Evolutionary conservation across 2,888 invertebrate genomes (phyloP).

Genomic region (Acleris sparsana): DNA sequence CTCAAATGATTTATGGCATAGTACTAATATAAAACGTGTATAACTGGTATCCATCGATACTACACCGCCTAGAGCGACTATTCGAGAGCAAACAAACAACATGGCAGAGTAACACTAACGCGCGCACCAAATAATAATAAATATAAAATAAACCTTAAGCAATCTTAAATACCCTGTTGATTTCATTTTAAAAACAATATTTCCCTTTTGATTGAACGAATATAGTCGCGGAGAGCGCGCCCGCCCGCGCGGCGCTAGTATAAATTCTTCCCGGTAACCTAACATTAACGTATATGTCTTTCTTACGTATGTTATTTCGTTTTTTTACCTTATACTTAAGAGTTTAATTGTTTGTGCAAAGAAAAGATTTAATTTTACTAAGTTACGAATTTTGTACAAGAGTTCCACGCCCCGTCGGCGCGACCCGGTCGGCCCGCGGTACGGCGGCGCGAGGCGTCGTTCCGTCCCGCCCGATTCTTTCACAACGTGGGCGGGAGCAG

Average conservation of each 20-base stretch:
- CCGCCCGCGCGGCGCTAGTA: constrained; percentile 48
- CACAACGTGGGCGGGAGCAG: constrained; percentile 1
- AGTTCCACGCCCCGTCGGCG: constrained; percentile 39
- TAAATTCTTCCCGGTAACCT: constrained; percentile 80
- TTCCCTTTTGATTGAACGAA: constrained; percentile 31
- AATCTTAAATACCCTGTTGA: constrained; percentile 84
- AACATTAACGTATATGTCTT: constrained; percentile 83
- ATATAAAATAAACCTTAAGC: constrained; percentile 81
- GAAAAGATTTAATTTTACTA: constrained; percentile 57
- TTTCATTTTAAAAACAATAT: constrained; percentile 65
- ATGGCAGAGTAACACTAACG: constrained; percentile 58
- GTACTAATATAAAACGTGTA: constrained; percentile 30
- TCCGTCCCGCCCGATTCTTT: neutral
- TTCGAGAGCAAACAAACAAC: constrained; percentile 46
- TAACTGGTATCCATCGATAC: constrained; percentile 27
- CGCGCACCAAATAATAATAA: constrained; percentile 66
- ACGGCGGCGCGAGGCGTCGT: neutral
- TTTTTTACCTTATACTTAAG: constrained; percentile 67
- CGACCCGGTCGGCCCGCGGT: neutral
- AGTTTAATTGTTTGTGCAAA: constrained; percentile 71
- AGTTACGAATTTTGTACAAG: constrained; percentile 70
- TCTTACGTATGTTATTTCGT: constrained; percentile 83
- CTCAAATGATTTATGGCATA: constrained; percentile 35
- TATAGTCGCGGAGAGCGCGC: constrained; percentile 8
- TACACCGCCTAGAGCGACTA: constrained; percentile 10